Conservation (phyloP, 2,113 vertebrate genomes). For the Stomatorhinus ivindoensis region DNA sequence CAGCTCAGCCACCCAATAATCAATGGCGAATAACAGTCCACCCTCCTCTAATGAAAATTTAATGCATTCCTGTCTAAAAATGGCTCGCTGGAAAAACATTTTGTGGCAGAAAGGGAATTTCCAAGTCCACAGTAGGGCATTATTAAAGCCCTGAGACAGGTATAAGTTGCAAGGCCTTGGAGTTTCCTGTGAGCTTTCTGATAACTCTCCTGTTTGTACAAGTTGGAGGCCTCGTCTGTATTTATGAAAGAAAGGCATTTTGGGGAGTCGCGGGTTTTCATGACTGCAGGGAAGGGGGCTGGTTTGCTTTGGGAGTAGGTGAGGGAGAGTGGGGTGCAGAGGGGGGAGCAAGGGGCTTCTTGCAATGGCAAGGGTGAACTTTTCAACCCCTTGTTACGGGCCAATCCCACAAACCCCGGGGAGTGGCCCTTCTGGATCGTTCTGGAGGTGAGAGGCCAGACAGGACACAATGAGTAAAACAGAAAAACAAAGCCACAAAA, state of each 20-base stretch:
- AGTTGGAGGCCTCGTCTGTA: constrained; percentile 4
- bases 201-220: constrained; percentile 8
- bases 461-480: not conserved
- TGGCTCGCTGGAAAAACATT: not conserved
- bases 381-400: constrained; percentile 23
- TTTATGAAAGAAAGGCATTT: constrained; percentile 15
- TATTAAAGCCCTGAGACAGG: not conserved
- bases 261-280: not conserved
- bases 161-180: not conserved
- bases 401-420: not conserved
- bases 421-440: not conserved
- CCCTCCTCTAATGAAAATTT: not conserved
- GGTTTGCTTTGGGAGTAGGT: not conserved
- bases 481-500: not conserved
- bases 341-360: constrained; percentile 1
- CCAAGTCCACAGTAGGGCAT: not conserved
- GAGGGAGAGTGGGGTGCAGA: not conserved
- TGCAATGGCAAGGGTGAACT: constrained; percentile 27
- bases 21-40: not conserved
- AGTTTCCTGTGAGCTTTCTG: not conserved
- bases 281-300: not conserved
- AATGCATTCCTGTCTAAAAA: not conserved
- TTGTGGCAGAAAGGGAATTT: constrained; percentile 2
- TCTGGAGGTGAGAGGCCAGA: not conserved
- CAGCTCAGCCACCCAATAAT: not conserved